A percentile compares a stretch with the other conserved stretches of the same genome.
These are phyloP conservation scores for Indicator indicator DNA, from an alignment of 2,113 vertebrate genomes.

Conservation along the genomic window DNA sequence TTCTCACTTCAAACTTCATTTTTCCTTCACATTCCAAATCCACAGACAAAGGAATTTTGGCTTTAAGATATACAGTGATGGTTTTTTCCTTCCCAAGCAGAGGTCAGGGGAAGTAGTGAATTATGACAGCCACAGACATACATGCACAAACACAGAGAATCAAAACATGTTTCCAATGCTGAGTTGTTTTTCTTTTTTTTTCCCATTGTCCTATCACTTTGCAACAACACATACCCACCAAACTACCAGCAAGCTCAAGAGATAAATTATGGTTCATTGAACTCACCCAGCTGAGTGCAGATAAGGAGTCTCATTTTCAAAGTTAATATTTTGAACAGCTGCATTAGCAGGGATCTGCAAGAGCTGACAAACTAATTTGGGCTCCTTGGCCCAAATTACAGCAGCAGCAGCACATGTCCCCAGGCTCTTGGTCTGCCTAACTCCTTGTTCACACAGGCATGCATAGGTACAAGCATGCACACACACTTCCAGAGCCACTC, in stretches of 20 bases:
- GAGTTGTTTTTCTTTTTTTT: neutral
- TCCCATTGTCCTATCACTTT: neutral
- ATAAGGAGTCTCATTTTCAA: neutral
- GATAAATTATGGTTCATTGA: neutral
- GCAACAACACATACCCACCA: neutral
- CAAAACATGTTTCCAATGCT: constrained; percentile 23
- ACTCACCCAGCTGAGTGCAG: neutral
- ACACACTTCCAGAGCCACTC: neutral
- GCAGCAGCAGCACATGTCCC: neutral
- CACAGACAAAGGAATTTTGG: constrained; percentile 24
- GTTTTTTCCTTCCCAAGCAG: neutral
- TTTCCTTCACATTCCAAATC: neutral
- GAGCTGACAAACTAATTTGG: neutral
- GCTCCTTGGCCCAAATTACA: neutral
- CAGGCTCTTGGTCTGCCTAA: neutral
- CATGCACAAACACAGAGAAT: neutral
- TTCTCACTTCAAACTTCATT: constrained; percentile 7
- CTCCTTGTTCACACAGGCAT: neutral
- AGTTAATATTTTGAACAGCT: neutral
- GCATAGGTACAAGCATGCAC: fast-evolving
- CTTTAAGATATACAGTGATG: neutral
- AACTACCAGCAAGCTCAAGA: neutral
- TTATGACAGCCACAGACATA: neutral
- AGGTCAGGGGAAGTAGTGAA: constrained; percentile 43
- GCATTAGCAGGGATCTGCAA: neutral